A percentile compares a stretch with the other conserved stretches of the same genome.
Evolutionary conservation across 2,797 vertebrate species (phyloP).

Genomic region (Squalus acanthias): DNA sequence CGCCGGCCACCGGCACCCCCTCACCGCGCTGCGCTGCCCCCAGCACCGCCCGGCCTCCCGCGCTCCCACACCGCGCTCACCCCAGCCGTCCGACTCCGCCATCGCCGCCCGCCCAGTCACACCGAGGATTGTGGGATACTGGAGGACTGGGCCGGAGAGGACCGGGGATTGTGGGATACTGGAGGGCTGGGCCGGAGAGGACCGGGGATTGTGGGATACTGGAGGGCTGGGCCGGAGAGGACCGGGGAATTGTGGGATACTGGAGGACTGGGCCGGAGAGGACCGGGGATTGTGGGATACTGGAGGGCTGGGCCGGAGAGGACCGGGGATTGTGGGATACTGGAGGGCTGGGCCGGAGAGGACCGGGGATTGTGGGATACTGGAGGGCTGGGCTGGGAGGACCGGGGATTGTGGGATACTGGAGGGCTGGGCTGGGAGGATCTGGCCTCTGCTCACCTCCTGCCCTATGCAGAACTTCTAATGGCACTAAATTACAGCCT

Average conservation of each 20-base stretch:
- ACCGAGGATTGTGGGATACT: constrained; percentile 47
- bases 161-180: constrained; percentile 44
- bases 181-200: neutral
- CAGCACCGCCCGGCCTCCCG: too few species aligned
- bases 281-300: neutral
- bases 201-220: constrained; percentile 44
- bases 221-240: neutral
- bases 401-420: neutral
- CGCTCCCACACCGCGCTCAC: constrained; percentile 55
- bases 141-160: neutral
- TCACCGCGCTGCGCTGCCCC: too few species aligned
- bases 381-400: neutral
- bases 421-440: neutral
- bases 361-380: constrained; percentile 43
- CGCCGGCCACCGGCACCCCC: too few species aligned
- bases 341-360: neutral
- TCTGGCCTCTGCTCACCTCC: neutral
- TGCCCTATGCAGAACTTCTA: too few species aligned
- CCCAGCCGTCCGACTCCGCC: constrained; percentile 79
- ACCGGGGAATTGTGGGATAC: constrained; percentile 45
- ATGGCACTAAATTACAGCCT: too few species aligned
- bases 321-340: constrained; percentile 44
- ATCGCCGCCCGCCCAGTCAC: constrained; percentile 52
- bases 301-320: neutral
- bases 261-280: neutral